Evolutionary conservation across 2,888 invertebrate genomes (phyloP), one percentile per base, ranked within the genome.

Genomic region (Epicampocera succincta): DNA sequence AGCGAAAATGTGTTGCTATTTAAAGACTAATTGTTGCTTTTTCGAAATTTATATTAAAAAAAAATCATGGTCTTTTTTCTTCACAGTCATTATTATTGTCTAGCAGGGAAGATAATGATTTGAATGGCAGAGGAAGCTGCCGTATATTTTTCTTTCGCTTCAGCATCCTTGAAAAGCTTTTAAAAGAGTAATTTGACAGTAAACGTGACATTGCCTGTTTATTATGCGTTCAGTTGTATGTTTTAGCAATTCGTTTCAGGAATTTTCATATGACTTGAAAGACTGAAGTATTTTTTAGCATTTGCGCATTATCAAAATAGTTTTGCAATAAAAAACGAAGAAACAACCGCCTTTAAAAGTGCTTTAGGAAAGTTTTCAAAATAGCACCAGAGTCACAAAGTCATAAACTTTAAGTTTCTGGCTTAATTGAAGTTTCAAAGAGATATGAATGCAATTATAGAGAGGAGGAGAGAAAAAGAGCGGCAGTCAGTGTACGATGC

Each of bases 131-230:
- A 29, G 13, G 21, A 11, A n/a, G 25, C 6, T 56, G n/a, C 15
- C 25, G 17, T 13, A 8, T 38, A 48, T 15, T 21, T 42, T 25
- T 54, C 29, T 17, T 54, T 25, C 25, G 13, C 8, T 56, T 38
- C 19, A 77, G 60, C 74, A 77, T 82, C 77, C 73, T 82, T 77
- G 73, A 77, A 63, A 58, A 74, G 75, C 73, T 77, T 76, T 81
- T 54, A 48, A n/a, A 66, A 60, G 71, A 60, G 50, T 61, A 76
- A 65, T 66, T 65, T 65, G 65, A 58, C 65, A 75, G 25, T 60
- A 71, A 76, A 60, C 44, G 15, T 66, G 72, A 66, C 78, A 66
- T 72, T 72, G 77, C n/a, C 25, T 38, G 33, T 9, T 13, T 46
- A n/a, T 15, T 33, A 19, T 17, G 44, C 11, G 9, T 48, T 50